Base-by-base conservation (phyloP, 2,888 invertebrate genomes). In the Eulithis testata region DNA sequence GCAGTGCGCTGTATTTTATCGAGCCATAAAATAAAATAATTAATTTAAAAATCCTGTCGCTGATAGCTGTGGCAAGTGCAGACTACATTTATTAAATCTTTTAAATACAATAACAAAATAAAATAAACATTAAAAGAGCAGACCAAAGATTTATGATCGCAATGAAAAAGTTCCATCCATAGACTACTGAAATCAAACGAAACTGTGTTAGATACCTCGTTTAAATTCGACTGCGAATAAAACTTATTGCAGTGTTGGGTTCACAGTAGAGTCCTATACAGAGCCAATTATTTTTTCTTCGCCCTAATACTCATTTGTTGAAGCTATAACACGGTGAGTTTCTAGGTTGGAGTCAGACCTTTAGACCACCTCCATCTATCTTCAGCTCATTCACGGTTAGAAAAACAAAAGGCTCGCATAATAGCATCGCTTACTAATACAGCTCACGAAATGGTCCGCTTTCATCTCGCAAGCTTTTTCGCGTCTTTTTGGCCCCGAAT, bases 401-500 rank as follows among this genome's bases (percentile, higher is more conserved):
- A 76, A 74, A 83, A 86, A 85, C 81, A 83, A 85, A 81, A 81
- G 81, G 76, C 69, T 74, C 76, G 69, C 78, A 81, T 87, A 87
- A 87, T 82, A 85, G 88, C 86, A 81, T 85, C 87, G 84, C 87
- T 89, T 89, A 88, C 84, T 83, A 88, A 89, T 85, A 86, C 83
- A 81, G 81, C 85, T 85, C 83, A 78, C 82, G 79, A 87, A 91
- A 88, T 87, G 82, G 85, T 75, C 81, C 83, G 85, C 90, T 90
- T 91, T 89, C 90, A 89, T 91, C 88, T 86, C 83, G 78, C 76
- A 64, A 76, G 78, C 79, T 87, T 84, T 88, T 86, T 84, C 83
- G 81, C 82, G 71, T 89, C 88, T 85, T 92, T 92, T 92, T 92
- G 89, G 91, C 76, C 87, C 90, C 85, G 76, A 91, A 91, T 92